Percentiles rank a stretch among this genome's conserved stretches.
phyloP scores from a whole-genome alignment of 30 jellyfish, hydroid and myxozoan genomes.

The Hydra vulgaris region DNA sequence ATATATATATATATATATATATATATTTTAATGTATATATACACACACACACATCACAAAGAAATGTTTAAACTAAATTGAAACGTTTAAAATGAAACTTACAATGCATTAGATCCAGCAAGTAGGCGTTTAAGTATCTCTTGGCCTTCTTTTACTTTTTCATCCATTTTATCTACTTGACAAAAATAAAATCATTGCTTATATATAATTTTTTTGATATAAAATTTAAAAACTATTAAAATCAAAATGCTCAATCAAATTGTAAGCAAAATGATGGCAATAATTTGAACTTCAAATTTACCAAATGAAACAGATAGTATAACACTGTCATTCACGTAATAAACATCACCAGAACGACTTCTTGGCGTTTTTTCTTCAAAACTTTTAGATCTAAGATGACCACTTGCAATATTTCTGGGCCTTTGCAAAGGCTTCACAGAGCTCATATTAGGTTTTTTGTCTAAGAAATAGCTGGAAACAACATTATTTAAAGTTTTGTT shows the following conservation, averaged over 20 bases:
- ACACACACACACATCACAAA: no score
- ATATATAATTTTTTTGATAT: neutral
- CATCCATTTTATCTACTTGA: conserved; percentile 9
- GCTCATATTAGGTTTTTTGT: neutral
- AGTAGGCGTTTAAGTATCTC: conserved; percentile 17
- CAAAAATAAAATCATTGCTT: neutral
- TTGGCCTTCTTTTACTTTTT: conserved; percentile 22
- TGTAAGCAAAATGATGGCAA: no score
- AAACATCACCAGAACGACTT: neutral
- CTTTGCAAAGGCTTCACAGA: neutral
- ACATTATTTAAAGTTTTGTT: neutral
- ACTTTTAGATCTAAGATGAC: neutral
- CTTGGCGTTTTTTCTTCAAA: neutral
- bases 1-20: no score
- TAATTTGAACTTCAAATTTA: no score
- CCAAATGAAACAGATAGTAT: neutral
- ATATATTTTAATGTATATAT: no score
- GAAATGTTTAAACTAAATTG: no score
- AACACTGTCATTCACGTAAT: neutral
- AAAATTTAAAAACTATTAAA: no score
- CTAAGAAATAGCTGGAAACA: neutral
- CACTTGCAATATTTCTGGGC: neutral
- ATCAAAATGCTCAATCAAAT: neutral
- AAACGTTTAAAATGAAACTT: neutral
- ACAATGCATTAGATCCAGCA: conserved; percentile 4